Evolutionary conservation across 2,113 vertebrate genomes (phyloP), one percentile per base, ranked within the genome.

Genomic region (Mormoops blainvillei): DNA sequence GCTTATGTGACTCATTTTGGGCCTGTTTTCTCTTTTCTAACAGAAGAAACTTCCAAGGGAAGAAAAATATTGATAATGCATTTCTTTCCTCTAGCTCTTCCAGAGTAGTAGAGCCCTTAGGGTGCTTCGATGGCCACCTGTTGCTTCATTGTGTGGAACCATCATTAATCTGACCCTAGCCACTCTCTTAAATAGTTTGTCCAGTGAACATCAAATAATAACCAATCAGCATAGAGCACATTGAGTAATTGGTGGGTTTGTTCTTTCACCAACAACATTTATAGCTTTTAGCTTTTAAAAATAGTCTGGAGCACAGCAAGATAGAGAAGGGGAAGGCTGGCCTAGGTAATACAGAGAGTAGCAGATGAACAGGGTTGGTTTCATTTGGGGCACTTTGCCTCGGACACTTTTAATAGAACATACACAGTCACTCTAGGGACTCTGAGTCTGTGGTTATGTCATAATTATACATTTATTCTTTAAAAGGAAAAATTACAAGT

Each of bases 241-340:
- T 98, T 98, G 98, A 99, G 98, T 98, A 98, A 99, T 98, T 98
- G 98, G 98, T 98, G 96, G 98, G 98, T 98, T 99, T 99, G 98
- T 98, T 99, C 98, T 99, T 98, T 98, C 98, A 98, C 98, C 98
- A 98, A 97, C 98, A 98, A 98, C 98, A 98, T 99, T 99, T 99
- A 99, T 99, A 99, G 98, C 98, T 98, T 98, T 98, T 99, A 98
- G 98, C 98, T 98, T 98, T 97, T 98, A 98, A 98, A 98, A 98
- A 98, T 98, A 98, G 98, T 98, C 95, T 98, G 98, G 96, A 98
- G 97, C 94, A 97, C 95, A 97, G 97, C 97, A 97, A 98, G 98
- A 98, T 96, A 97, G 96, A 96, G 97, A 97, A 98, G 97, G 97
- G 96, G 54, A 26, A 93, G 71, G 97, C 95, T 98, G 98, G 98